Evolutionary conservation across 2,113 vertebrate species (phyloP).

Genomic region (Sapayoa aenigma): DNA sequence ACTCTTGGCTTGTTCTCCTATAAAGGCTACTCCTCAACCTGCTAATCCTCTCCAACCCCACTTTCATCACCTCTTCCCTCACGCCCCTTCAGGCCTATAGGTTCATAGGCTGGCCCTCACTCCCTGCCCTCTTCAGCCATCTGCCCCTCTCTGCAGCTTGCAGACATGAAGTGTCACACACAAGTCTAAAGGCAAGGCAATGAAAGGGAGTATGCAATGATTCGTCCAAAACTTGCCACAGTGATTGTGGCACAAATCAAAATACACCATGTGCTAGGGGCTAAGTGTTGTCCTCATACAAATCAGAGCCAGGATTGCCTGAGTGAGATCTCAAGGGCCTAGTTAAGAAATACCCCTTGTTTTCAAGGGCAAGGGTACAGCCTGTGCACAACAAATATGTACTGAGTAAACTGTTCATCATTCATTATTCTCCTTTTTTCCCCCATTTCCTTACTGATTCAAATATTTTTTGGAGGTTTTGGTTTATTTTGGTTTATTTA

Average conservation of each 20-base stretch:
- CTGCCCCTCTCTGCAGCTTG: neutral
- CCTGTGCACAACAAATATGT: neutral
- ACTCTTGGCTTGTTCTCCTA: neutral
- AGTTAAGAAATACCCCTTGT: neutral
- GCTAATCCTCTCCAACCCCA: neutral
- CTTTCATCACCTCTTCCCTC: neutral
- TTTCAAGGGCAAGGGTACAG: neutral
- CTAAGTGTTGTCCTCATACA: neutral
- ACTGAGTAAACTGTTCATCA: neutral
- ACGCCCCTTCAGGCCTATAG: fast-evolving
- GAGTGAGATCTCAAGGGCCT: neutral
- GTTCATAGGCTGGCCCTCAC: neutral
- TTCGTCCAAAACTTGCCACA: neutral
- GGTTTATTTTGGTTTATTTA: neutral
- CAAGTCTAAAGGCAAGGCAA: neutral
- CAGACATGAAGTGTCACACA: neutral
- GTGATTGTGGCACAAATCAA: neutral
- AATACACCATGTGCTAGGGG: neutral
- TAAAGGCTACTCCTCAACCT: neutral
- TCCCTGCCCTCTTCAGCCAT: fast-evolving
- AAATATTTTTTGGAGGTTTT: neutral
- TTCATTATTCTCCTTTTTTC: neutral
- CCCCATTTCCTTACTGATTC: neutral
- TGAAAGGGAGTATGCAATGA: neutral
- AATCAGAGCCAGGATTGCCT: neutral